Base-by-base conservation (phyloP, 2,888 invertebrate genomes). In the Thecocarcelia acutangulata region DNA sequence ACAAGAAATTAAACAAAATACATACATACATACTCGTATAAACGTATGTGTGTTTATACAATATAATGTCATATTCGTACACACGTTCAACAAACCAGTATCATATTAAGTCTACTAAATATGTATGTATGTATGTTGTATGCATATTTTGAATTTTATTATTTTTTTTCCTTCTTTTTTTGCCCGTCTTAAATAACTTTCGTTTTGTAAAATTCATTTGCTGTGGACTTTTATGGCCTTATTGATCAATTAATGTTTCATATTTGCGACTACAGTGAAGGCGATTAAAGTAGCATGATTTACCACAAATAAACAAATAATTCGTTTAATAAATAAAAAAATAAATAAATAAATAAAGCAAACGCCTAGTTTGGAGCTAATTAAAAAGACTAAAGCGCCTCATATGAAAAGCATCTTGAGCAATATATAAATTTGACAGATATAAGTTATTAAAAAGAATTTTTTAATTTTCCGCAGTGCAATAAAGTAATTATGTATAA, bases 181-280 rank as follows among this genome's bases (percentile, higher is more conserved):
- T 40, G 40, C 28, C 40, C 24, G 24, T 9, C 13, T 19, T 11
- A 17, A 73, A 11, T 8, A 72, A 50, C 46, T 63, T 37, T 59
- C 33, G 24, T 54, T 70, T 69, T 52, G 59, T 5, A 42, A 44
- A 52, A 42, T 8, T 44, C 42, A 68, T 48, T 74, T 66, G 37
- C n/a, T 11, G 46, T 37, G 24, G 33, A 28, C 21, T 44, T 61
- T 68, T 59, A 44, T 15, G 21, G 52, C 1, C 68, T 40, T 63
- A 74, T 74, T 82, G 74, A 78, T 70, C 78, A 74, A 82, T 81
- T 81, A 81, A 72, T 72, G 66, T 68, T 77, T 46, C 15, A 54
- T 52, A 74, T 70, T 42, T 54, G 37, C 61, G 40, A 2, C 6
- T 9, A 42, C 66, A 66, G 42, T 42, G 24, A 66, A 24, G 52